Percentiles rank a stretch among this genome's conserved stretches.
Evolutionary conservation across 2,888 invertebrate species (phyloP).

Genomic region (Tanytarsus gracilentus): DNA sequence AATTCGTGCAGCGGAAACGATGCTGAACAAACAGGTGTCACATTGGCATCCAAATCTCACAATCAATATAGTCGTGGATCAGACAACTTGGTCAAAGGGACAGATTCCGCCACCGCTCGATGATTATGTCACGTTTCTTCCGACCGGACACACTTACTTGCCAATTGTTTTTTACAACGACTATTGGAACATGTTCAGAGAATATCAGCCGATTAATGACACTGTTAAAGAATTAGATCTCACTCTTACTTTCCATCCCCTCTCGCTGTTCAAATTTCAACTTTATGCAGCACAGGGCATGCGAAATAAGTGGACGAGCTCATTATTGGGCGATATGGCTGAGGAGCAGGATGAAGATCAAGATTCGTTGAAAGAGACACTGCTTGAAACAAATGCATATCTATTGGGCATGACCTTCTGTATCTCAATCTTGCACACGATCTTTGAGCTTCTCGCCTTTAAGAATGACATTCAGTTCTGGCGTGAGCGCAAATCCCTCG

Average conservation of each 20-base stretch:
- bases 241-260: conserved; percentile 71
- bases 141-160: conserved; percentile 77
- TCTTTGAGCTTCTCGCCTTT: conserved; percentile 97
- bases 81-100: conserved; percentile 89
- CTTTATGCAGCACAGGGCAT: conserved; percentile 93
- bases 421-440: conserved; percentile 90
- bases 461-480: conserved; percentile 99
- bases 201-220: conserved; percentile 85
- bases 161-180: conserved; percentile 94
- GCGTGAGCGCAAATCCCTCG: conserved; percentile 93
- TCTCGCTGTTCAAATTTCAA: conserved; percentile 97
- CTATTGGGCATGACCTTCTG: conserved; percentile 82
- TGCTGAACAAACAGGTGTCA: conserved; percentile 81
- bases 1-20: conserved; percentile 62
- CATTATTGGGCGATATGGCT: conserved; percentile 56
- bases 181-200: conserved; percentile 96
- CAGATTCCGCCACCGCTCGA: conserved; percentile 85
- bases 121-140: conserved; percentile 82
- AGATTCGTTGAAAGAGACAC: conserved; percentile 83
- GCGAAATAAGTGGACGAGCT: conserved; percentile 70
- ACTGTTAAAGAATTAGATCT: conserved; percentile 65
- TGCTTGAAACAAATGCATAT: conserved; percentile 95
- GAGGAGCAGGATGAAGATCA: conserved; percentile 69
- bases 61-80: conserved; percentile 88
- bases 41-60: conserved; percentile 99